These are phyloP conservation scores for Argopecten irradians DNA, from an alignment of 1,140 invertebrate species.

Conservation along the genomic window DNA sequence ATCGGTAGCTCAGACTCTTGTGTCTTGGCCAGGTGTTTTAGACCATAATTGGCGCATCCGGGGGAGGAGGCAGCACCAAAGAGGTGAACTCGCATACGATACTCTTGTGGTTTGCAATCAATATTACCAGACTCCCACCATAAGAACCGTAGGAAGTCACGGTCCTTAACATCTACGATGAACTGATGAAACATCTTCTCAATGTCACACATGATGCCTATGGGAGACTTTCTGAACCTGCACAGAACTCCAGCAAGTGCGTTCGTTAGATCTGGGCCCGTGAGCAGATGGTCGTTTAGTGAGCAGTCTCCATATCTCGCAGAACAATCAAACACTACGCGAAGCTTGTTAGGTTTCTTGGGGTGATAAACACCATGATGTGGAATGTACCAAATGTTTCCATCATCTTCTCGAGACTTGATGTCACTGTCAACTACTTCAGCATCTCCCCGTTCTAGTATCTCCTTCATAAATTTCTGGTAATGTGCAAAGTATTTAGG, in stretches of 20 bases:
- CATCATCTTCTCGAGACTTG: not conserved
- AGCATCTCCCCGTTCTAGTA: constrained; percentile 35
- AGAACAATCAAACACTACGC: constrained; percentile 60
- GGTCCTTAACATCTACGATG: constrained; percentile 29
- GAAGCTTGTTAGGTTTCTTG: constrained; percentile 30
- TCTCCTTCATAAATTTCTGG: constrained; percentile 41
- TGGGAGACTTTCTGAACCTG: constrained; percentile 51
- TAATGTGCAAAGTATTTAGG: constrained; percentile 31
- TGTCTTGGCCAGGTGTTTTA: constrained; percentile 37
- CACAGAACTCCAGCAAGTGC: constrained; percentile 51
- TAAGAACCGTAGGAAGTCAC: constrained; percentile 46
- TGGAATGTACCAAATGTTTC: constrained; percentile 45
- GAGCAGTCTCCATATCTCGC: constrained; percentile 45
- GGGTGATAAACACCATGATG: constrained; percentile 42
- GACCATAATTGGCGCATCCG: no score
- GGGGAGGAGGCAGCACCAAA: constrained; percentile 58
- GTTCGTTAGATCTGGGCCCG: constrained; percentile 61
- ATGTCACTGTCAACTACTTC: constrained; percentile 24
- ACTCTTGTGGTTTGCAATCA: constrained; percentile 31
- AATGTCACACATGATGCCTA: constrained; percentile 60
- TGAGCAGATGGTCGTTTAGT: constrained; percentile 61
- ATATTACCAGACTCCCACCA: constrained; percentile 51
- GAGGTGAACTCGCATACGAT: constrained; percentile 53
- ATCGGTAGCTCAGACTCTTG: constrained; percentile 7
- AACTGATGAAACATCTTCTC: constrained; percentile 60